Evolutionary conservation across 2,113 vertebrate species (phyloP), one percentile per base, ranked within the genome.

Genomic region (Serranochromis macrocephalus): DNA sequence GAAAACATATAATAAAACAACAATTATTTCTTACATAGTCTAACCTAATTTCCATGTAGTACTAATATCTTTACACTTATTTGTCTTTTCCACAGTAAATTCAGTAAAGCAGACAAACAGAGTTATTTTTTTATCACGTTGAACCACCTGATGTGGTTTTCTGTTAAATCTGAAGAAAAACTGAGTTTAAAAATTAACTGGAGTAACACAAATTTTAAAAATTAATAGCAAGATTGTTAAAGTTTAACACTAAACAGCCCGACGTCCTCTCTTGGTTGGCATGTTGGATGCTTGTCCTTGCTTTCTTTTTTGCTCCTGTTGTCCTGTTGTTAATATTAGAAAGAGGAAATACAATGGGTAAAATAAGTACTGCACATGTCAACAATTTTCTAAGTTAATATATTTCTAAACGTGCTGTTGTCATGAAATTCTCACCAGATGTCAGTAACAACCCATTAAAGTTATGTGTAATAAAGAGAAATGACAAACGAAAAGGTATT

Each of bases 271-370:
- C 29, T 61, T 31, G 26, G 58, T 63, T 7, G 58, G 29, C 13
- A 16, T 0, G 55, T 58, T 29, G 55, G 55, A 58, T 58, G 24
- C 55, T 58, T 58, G 55, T 58, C 13, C 24, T 58, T 58, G 4
- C 55, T 16, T 29, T 16, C 55, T 55, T 55, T 55, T 55, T 24
- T 7, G 11, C 1, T 55, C 53, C 53, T 55, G 40, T 29, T 1
- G 4, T 24, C 31, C 91, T 90, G 58, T 51, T 78, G 53, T 2
- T 58, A 33, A 63, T 19, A 42, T 58, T 14, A 12, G 38, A 10
- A 81, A n/a, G 11, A 40, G 12, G 24, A 54, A 55, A 21, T 58
- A 58, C 24, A 58, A 16, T 29, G 13, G 13, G 3, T 49, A 49
- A 83, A 51, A 36, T 14, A 58, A 58, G 24, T 29, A 58, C 1